Evolutionary conservation across 2,113 vertebrate genomes (phyloP).

Genomic region (Crotalus viridis): DNA sequence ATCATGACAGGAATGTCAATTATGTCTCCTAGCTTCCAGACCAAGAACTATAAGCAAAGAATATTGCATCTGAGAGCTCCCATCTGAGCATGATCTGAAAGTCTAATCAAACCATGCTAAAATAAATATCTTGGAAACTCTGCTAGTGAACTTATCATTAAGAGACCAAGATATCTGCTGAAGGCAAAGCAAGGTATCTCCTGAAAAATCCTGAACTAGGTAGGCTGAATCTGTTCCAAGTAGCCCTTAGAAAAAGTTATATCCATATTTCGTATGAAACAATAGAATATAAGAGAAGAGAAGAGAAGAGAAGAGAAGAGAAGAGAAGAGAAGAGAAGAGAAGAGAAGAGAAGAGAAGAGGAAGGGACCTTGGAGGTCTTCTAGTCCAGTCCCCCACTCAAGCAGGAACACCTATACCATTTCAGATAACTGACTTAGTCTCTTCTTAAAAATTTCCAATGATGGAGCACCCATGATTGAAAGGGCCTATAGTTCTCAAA

Average conservation of each 20-base stretch:
- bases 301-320: no score
- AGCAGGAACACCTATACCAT: no score
- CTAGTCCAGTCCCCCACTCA: no score
- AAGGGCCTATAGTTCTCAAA: neutral
- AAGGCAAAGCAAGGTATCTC: neutral
- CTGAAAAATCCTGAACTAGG: neutral
- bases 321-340: no score
- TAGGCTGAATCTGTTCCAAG: neutral
- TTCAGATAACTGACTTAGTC: no score
- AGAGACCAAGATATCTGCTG: neutral
- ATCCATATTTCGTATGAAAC: neutral
- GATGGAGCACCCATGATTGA: no score
- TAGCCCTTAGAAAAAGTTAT: neutral
- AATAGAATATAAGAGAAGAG: no score
- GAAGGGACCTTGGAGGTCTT: no score
- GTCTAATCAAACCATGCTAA: neutral
- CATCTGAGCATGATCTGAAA: neutral
- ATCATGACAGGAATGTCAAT: neutral
- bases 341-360: no score
- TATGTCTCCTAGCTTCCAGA: neutral
- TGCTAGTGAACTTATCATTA: neutral
- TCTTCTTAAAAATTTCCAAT: no score
- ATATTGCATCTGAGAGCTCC: neutral
- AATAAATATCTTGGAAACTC: neutral
- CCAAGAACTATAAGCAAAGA: neutral